Conservation (phyloP, 2,113 vertebrate genomes). For the Epinephelus cyanopodus region DNA sequence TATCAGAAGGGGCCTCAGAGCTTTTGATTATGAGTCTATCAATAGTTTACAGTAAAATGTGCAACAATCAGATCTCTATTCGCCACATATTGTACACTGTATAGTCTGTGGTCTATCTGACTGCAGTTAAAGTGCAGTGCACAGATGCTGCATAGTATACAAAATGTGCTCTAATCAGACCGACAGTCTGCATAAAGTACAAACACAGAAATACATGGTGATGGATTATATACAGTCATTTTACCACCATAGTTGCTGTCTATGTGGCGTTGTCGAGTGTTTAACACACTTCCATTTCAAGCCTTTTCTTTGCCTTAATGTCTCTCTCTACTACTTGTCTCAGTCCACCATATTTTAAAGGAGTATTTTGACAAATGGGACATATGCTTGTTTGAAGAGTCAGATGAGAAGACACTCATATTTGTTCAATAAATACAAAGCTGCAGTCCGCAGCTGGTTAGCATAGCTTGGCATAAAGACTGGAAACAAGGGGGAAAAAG, state of each 20-base stretch:
- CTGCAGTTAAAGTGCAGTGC: constrained; percentile 14
- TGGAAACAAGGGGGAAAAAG: background rate
- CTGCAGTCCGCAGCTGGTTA: background rate
- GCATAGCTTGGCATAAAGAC: background rate
- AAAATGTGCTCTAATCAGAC: constrained; percentile 40
- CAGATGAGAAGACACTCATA: background rate
- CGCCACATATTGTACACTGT: constrained; percentile 51
- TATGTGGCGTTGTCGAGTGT: background rate
- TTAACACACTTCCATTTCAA: constrained; percentile 17
- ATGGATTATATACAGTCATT: constrained; percentile 53
- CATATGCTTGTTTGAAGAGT: background rate
- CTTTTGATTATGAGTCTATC: constrained; percentile 38
- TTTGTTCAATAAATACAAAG: background rate
- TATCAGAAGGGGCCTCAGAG: constrained; percentile 9
- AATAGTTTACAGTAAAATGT: constrained; percentile 53
- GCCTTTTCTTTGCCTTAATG: background rate
- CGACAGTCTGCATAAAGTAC: constrained; percentile 37
- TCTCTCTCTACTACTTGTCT: background rate
- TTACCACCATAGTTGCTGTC: constrained; percentile 27
- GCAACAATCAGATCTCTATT: constrained; percentile 48
- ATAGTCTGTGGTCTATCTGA: constrained; percentile 44
- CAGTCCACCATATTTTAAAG: background rate
- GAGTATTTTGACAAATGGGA: background rate
- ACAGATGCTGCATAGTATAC: constrained; percentile 17
- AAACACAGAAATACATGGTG: constrained; percentile 45